Percentiles rank a stretch among this genome's conserved stretches.
Evolutionary conservation across 2,113 vertebrate genomes (phyloP).

Genomic region (Microcebus jonahi): DNA sequence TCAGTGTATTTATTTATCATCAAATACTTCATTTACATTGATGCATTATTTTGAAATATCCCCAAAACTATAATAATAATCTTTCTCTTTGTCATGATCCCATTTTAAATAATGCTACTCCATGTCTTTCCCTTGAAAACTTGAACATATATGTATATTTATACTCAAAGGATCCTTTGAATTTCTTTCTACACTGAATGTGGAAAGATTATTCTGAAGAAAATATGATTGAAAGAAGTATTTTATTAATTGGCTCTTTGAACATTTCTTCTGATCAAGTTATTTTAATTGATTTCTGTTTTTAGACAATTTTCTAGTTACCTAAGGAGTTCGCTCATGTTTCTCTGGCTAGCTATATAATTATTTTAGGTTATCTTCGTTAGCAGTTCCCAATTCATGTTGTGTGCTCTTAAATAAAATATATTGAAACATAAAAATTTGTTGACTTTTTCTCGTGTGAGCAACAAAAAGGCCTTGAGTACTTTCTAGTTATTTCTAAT

Average conservation of each 20-base stretch:
- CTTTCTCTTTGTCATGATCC: not conserved
- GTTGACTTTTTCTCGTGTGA: not conserved
- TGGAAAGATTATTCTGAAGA: not conserved
- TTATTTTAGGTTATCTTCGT: not conserved
- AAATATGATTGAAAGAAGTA: constrained; percentile 3
- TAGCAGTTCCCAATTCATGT: not conserved
- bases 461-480: not conserved
- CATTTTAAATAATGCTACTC: not conserved
- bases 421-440: not conserved
- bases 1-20: constrained; percentile 1
- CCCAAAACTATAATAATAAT: not conserved
- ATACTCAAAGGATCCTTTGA: not conserved
- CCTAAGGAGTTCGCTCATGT: not conserved
- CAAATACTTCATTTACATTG: not conserved
- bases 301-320: constrained; percentile 20
- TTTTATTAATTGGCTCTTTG: not conserved
- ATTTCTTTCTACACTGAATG: not conserved
- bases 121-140: not conserved
- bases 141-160: not conserved
- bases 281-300: constrained; percentile 40
- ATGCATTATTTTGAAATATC: not conserved
- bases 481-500: not conserved
- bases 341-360: not conserved
- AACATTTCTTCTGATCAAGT: not conserved
- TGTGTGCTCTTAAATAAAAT: not conserved